Percentiles rank a stretch among this genome's conserved stretches.
Conservation (phyloP, 2,888 invertebrate species). For the Drosophila anceps region DNA sequence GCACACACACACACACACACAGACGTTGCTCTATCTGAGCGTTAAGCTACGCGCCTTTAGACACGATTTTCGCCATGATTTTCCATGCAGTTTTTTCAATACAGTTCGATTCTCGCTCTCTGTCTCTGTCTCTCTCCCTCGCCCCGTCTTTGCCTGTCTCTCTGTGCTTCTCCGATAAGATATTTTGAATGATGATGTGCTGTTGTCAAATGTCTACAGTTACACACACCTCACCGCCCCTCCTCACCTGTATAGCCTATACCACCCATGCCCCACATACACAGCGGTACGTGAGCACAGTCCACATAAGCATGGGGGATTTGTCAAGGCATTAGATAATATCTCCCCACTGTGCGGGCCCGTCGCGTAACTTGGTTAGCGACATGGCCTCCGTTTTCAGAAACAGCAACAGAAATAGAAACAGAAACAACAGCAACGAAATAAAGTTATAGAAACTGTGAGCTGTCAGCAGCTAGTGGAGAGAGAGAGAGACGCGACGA, state of each 20-base stretch:
- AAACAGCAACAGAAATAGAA: slow-evolving; percentile 12
- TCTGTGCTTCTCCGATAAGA: slow-evolving; percentile 66
- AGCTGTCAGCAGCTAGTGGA: slow-evolving; percentile 6
- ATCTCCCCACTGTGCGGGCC: slow-evolving; percentile 60
- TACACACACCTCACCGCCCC: slow-evolving; percentile 30
- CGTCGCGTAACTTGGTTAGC: slow-evolving; percentile 61
- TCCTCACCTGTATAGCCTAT: not conserved
- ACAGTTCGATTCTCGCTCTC: slow-evolving; percentile 44
- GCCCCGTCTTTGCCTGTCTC: slow-evolving; percentile 2
- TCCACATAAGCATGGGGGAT: slow-evolving; percentile 65
- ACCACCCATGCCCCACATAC: slow-evolving; percentile 8
- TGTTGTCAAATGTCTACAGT: slow-evolving; percentile 67
- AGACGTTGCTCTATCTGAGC: slow-evolving; percentile 18
- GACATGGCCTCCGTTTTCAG: slow-evolving; percentile 48
- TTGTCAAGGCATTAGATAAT: slow-evolving; percentile 74
- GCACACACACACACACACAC: slow-evolving; percentile 5
- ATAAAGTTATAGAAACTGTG: slow-evolving; percentile 36
- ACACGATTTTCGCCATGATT: slow-evolving; percentile 67
- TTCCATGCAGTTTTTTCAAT: slow-evolving; percentile 65
- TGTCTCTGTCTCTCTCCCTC: not conserved
- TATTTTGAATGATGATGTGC: slow-evolving; percentile 83
- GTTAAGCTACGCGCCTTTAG: slow-evolving; percentile 57
- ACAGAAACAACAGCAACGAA: slow-evolving; percentile 12
- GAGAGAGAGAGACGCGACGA: not conserved
- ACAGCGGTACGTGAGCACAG: slow-evolving; percentile 23